phyloP scores from a whole-genome alignment of 2,888 invertebrate genomes.

The Acheta domesticus region DNA sequence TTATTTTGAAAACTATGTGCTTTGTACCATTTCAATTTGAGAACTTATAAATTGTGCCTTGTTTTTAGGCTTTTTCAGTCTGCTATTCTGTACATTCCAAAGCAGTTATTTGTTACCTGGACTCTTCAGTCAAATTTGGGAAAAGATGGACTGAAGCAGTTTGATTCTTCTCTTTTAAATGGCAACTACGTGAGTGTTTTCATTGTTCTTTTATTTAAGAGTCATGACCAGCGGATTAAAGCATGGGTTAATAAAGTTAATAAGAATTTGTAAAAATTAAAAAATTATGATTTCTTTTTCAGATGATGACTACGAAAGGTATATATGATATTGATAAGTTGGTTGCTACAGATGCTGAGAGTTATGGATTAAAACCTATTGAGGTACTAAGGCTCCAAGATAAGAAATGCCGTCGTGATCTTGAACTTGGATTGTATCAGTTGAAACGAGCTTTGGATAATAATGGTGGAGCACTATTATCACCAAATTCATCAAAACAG shows the following conservation, averaged over 20 bases:
- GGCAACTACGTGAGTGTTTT: neutral
- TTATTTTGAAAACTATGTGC: too few relatives aligned
- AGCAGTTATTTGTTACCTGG: neutral
- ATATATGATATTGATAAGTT: neutral
- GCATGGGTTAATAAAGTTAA: too few relatives aligned
- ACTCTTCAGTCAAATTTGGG: neutral
- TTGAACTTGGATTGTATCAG: slow-evolving; percentile 2
- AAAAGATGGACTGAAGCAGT: neutral
- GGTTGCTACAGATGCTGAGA: neutral
- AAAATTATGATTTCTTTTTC: neutral
- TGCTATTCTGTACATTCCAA: neutral
- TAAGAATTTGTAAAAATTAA: too few relatives aligned
- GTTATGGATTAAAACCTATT: neutral
- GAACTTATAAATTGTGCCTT: neutral
- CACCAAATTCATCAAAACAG: neutral
- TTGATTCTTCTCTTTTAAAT: neutral
- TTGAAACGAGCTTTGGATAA: neutral
- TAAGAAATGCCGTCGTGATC: neutral
- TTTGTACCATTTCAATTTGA: too few relatives aligned
- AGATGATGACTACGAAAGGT: neutral
- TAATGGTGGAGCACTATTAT: neutral
- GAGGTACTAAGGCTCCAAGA: neutral
- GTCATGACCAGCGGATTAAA: too few relatives aligned
- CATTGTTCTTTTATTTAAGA: too few relatives aligned
- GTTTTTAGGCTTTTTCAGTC: neutral